Evolutionary conservation across 1,140 invertebrate genomes (phyloP).

Genomic region (Melanaphis sacchari): DNA sequence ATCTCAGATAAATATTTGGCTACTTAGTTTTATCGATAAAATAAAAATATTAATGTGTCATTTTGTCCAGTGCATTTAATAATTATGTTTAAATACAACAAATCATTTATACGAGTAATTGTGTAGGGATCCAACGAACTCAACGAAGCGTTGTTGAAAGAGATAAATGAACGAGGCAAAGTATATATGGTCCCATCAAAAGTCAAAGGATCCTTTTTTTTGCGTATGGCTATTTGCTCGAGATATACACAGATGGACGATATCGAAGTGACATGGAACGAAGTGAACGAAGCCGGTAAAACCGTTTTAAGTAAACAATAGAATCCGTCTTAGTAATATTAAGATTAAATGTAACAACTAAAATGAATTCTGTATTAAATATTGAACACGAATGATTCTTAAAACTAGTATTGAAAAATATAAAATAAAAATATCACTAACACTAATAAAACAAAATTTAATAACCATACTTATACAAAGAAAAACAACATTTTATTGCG

Average conservation of each 20-base stretch:
- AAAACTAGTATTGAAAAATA: background rate
- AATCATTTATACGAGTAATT: background rate
- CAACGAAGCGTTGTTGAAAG: conserved; percentile 84
- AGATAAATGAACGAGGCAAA: conserved; percentile 88
- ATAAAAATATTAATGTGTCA: background rate
- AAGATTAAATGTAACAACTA: background rate
- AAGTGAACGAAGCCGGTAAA: conserved; percentile 69
- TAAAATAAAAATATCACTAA: background rate
- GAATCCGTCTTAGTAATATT: background rate
- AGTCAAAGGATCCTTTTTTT: conserved; percentile 82
- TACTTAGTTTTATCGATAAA: background rate
- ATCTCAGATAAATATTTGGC: background rate
- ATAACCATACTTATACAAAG: background rate
- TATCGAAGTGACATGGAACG: conserved; percentile 85
- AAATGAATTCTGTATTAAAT: background rate
- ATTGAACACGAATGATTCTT: background rate
- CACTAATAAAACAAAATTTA: background rate
- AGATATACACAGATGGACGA: conserved; percentile 82
- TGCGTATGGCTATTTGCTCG: conserved; percentile 91
- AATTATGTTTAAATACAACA: background rate
- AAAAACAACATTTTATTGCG: background rate
- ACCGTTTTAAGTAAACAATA: conserved; percentile 66
- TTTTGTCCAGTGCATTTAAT: background rate
- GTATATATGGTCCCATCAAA: conserved; percentile 95
- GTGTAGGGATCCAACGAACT: conserved; percentile 77